Percentiles rank a stretch among this genome's conserved stretches.
Conservation (phyloP, 2,797 vertebrate species). For the Pantherophis alleghaniensis region DNA sequence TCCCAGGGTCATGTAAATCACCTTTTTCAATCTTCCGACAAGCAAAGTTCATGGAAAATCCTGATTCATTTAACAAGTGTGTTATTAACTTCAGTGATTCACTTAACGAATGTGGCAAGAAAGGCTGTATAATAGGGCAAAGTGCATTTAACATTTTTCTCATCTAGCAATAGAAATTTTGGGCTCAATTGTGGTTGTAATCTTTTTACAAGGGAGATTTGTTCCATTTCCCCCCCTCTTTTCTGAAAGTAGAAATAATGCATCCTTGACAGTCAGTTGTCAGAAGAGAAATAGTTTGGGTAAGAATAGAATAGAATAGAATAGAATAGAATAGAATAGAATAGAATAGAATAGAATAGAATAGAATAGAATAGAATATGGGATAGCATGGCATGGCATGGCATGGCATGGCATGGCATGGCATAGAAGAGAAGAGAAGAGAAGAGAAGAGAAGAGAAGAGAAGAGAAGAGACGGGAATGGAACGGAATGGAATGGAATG, state of each 20-base stretch:
- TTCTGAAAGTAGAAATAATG: not conserved
- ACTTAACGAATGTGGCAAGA: not conserved
- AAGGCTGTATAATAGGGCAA: not conserved
- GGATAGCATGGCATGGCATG: too few relatives aligned
- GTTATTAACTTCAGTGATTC: not conserved
- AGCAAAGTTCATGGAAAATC: not conserved
- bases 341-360: too few relatives aligned
- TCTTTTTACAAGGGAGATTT: not conserved
- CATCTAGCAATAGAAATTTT: not conserved
- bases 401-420: too few relatives aligned
- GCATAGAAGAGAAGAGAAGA: not conserved
- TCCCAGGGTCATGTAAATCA: too few relatives aligned
- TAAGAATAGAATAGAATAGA: too few relatives aligned
- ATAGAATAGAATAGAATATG: too few relatives aligned
- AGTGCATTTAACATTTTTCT: not conserved
- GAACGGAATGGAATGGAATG: too few relatives aligned
- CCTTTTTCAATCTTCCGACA: not conserved
- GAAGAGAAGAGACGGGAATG: too few relatives aligned
- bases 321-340: too few relatives aligned
- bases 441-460: too few relatives aligned
- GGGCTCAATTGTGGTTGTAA: not conserved
- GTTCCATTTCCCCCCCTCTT: not conserved
- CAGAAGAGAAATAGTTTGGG: not conserved
- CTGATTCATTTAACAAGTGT: too few relatives aligned
- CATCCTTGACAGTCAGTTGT: not conserved